Evolutionary conservation across 2,888 invertebrate genomes (phyloP), one percentile per base, ranked within the genome.

Genomic region (Microplitis manilae): DNA sequence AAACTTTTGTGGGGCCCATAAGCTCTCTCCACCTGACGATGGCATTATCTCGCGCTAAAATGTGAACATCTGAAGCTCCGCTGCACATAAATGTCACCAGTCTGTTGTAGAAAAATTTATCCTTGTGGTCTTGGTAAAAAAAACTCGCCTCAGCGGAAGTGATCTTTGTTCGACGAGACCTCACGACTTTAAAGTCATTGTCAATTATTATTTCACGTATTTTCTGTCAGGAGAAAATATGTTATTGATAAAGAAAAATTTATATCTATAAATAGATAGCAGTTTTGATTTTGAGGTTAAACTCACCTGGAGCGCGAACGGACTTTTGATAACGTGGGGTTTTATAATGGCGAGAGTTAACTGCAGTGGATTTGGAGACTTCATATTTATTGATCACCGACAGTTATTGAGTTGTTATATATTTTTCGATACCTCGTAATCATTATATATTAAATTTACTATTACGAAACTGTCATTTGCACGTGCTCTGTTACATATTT

Each of bases 1-100:
- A 95, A 0, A 95, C 96, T 91, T 97, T 97, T 0, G 98, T 98
- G 1, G 98, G 97, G 0, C 98, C 98, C 91, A 98, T 94, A 70
- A 98, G 89, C 73, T 90, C 87, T 81, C 98, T 92, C 98, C 98
- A 98, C 73, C 93, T 91, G 17, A 90, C 85, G 82, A 98, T 95
- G 6, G 96, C 96, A 90, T 96, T 92, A 67, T 93, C 91, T 79
- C 94, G 93, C 6, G 95, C 94, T 81, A 98, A 90, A 81, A 98
- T 93, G 83, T 96, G 94, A 8, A 95, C 92, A 85, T 95, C 94
- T 73, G 95, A 93, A n/a, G 94, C 94, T 0, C 97, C 98, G 92
- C 97, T 98, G 87, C 84, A 93, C 95, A 97, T 96, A 86, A 96
- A 96, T 7, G 95, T 95, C 20, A 94, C 91, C 6, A 97, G 90